These are phyloP conservation scores for Scytalopus superciliaris DNA, from an alignment of 2,113 vertebrate genomes.

Conservation along the genomic window DNA sequence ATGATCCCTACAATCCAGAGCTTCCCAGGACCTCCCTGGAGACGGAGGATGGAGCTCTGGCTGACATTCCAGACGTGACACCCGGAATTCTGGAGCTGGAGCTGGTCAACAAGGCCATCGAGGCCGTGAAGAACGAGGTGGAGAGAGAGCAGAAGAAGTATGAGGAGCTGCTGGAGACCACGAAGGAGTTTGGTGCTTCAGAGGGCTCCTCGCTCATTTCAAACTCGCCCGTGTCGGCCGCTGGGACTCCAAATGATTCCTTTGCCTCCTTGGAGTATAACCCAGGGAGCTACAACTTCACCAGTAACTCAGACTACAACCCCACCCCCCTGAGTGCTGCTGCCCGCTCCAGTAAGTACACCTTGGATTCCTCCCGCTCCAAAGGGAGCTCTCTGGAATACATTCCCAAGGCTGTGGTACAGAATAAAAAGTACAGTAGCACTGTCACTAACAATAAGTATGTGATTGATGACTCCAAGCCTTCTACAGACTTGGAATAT, in stretches of 20 bases:
- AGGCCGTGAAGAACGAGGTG: slow-evolving; percentile 88
- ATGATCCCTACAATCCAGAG: slow-evolving; percentile 93
- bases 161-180: slow-evolving; percentile 79
- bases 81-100: slow-evolving; percentile 84
- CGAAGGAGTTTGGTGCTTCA: slow-evolving; percentile 61
- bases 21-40: slow-evolving; percentile 77
- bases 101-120: slow-evolving; percentile 92
- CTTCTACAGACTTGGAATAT: slow-evolving; percentile 92
- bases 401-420: slow-evolving; percentile 81
- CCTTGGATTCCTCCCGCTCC: slow-evolving; percentile 74
- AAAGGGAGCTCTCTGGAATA: slow-evolving; percentile 85
- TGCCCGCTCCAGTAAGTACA: slow-evolving; percentile 84
- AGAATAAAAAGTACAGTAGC: slow-evolving; percentile 67
- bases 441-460: slow-evolving; percentile 83
- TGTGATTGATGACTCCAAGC: slow-evolving; percentile 88
- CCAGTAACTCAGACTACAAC: slow-evolving; percentile 78
- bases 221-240: neutral
- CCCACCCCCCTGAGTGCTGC: slow-evolving; percentile 79
- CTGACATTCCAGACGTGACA: slow-evolving; percentile 56
- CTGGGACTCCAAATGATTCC: slow-evolving; percentile 15
- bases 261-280: slow-evolving; percentile 76
- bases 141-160: slow-evolving; percentile 92
- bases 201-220: slow-evolving; percentile 62
- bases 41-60: slow-evolving; percentile 66
- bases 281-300: slow-evolving; percentile 80